A percentile compares a stretch with the other conserved stretches of the same genome.
Conservation (phyloP, 1,140 invertebrate species). For the Drosophila murphyi region DNA sequence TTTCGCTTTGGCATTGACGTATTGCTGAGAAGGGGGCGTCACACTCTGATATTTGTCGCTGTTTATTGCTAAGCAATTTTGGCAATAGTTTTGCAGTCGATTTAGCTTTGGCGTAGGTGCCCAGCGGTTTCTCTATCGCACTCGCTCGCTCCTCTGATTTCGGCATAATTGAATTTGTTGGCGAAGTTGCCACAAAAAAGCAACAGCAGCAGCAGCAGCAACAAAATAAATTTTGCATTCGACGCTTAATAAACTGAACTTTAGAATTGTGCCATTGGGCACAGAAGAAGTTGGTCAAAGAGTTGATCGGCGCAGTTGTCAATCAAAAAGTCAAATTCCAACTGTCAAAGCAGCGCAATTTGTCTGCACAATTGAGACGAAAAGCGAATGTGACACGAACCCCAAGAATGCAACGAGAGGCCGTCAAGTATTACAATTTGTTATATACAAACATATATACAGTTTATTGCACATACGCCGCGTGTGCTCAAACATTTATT, state of each 20-base stretch:
- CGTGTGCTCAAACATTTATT: slow-evolving; percentile 49
- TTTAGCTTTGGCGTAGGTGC: slow-evolving; percentile 53
- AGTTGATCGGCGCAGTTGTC: slow-evolving; percentile 67
- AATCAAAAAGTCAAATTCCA: slow-evolving; percentile 82
- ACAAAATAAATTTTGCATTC: slow-evolving; percentile 44
- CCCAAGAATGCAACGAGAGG: slow-evolving; percentile 50
- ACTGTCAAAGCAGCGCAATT: slow-evolving; percentile 75
- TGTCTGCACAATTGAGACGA: slow-evolving; percentile 77
- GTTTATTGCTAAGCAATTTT: slow-evolving; percentile 50
- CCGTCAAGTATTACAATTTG: slow-evolving; percentile 14
- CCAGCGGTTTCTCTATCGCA: slow-evolving; percentile 36
- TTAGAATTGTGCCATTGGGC: slow-evolving; percentile 46
- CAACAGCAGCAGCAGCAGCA: slow-evolving; percentile 9
- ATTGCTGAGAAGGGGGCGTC: slow-evolving; percentile 53
- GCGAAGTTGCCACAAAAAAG: slow-evolving; percentile 59
- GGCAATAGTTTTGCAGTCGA: slow-evolving; percentile 59
- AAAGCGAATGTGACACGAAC: slow-evolving; percentile 79
- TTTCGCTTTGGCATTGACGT: slow-evolving; percentile 62
- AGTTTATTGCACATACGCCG: slow-evolving; percentile 75
- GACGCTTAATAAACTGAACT: slow-evolving; percentile 60
- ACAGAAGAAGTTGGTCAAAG: slow-evolving; percentile 46
- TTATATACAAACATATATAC: neutral
- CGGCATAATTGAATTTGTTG: slow-evolving; percentile 76
- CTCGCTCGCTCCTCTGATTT: slow-evolving; percentile 16
- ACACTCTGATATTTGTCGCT: slow-evolving; percentile 81